Evolutionary conservation across 1,140 invertebrate genomes (phyloP).

Genomic region (Pseudomyrmex concolor): DNA sequence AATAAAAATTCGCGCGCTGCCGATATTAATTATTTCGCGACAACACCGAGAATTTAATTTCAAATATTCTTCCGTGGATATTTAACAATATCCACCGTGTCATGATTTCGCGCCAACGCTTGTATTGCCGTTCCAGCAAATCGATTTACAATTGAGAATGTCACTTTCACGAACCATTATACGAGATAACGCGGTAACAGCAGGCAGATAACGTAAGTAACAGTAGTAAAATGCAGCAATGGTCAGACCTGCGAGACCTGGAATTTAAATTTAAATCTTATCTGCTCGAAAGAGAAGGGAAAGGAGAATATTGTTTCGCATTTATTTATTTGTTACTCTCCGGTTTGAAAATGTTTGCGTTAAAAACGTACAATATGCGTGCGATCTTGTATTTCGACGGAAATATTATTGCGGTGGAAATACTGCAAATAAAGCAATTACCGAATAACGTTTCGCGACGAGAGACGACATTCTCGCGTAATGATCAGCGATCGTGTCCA

Average conservation of each 20-base stretch:
- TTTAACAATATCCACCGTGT: too few species aligned
- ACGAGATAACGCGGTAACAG: background rate
- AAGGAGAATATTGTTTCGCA: too few species aligned
- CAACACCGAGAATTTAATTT: too few species aligned
- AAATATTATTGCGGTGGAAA: background rate
- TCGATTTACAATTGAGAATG: background rate
- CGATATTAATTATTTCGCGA: too few species aligned
- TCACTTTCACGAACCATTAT: background rate
- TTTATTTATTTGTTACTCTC: too few species aligned
- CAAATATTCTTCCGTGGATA: too few species aligned
- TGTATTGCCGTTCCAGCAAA: background rate
- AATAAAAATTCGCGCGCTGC: too few species aligned
- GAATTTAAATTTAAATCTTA: background rate
- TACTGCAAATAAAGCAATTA: conserved; percentile 20
- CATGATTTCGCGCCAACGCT: too few species aligned
- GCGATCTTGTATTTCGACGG: background rate
- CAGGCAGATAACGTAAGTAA: conserved; percentile 7
- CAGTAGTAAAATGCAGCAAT: conserved; percentile 44
- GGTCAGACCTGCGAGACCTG: conserved; percentile 29
- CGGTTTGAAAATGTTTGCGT: background rate
- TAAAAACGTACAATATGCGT: background rate
- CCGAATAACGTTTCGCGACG: background rate
- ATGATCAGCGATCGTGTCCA: conserved; percentile 20
- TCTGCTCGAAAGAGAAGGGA: background rate
- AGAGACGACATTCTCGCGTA: background rate